Base-by-base conservation (phyloP, 2,797 vertebrate species). In the Lophotriccus pileatus region DNA sequence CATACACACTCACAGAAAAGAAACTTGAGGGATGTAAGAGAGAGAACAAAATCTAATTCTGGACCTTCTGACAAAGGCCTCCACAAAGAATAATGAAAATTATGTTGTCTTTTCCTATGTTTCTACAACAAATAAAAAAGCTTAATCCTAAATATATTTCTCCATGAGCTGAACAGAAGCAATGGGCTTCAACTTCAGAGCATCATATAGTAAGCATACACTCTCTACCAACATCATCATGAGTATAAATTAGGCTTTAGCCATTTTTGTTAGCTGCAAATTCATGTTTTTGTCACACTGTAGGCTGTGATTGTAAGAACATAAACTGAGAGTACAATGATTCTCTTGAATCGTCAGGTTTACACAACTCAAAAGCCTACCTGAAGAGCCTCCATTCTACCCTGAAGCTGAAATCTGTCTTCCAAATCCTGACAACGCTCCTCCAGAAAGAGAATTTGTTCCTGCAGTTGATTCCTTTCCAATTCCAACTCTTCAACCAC, bases 381-480 rank as follows among this genome's bases (percentile, higher is more conserved):
- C 99, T 99, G 99, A n/a, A 99, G 94, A 1, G 98, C 63, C 86
- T 99, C 98, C 20, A 99, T 98, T 86, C 99, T 98, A 27, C 98
- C 97, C 94, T 99, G 99, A 76, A 99, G 98, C 97, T 99, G 99
- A 72, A 98, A 89, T 28, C 98, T 97, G 44, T 99, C 99, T 96
- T 99, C 99, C 88, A 99, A 96, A 63, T 98, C 98, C 63, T 98
- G 98, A 89, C 98, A 99, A 66, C 98, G 98, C 77, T 99, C 98
- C 93, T 99, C 99, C 77, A 99, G 97, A 19, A 96, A 98, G 72
- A 99, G 95, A 41, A 99, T 99, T 97, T 99, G 99, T 91, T 99
- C 99, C 98, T 99, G 99, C 50, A 99, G 97, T 28, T 99, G 99
- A 97, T 99, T 99, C 91, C 99, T 98, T 84, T 99, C 99, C 84